Evolutionary conservation across 2,113 vertebrate species (phyloP), one percentile per base, ranked within the genome.

Genomic region (Dissostichus mawsoni): DNA sequence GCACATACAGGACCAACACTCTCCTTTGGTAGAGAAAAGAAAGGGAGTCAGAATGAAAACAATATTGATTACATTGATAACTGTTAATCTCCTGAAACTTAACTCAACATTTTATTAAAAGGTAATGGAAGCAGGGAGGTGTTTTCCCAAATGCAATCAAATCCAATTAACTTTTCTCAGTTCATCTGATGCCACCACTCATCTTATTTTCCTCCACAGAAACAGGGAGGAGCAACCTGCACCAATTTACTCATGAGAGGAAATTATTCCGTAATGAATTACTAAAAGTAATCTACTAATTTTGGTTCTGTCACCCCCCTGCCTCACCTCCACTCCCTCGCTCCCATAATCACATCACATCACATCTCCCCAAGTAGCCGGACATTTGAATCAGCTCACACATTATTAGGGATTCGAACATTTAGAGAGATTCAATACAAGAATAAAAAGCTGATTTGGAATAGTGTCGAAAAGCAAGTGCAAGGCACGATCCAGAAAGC

Each of bases 281-380:
- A 82, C 51, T 70, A 80, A 81, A 80, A 78, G 29, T 69, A 52
- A 80, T 76, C 75, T 55, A 41, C 64, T 79, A 53, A 50, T 64
- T 72, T 83, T 45, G 48, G 11, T 58, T 57, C 29, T n/a, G 8
- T 64, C 29, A 4, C 23, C 2, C 61, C 10, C 5, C 36, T 41
- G 2, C 17, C 57, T n/a, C 18, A 55, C 3, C 36, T 17, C 41
- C 36, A 29, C 76, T 12, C 61, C 48, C 44, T 8, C 6, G 0
- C 65, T 51, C 9, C 25, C 10, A 70, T 45, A 36, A 57, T 50
- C 5, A 9, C 58, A 67, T 50, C 5, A 9, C 58, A 67, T 79
- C 55, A 9, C 53, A 67, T 79, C 55, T 51, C 52, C 23, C 58
- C 63, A 61, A 66, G 47, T 47, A 52, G 52, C 65, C 23, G 56